These are phyloP conservation scores for Hydraecia micacea DNA, from an alignment of 2,888 invertebrate genomes.

Conservation along the genomic window DNA sequence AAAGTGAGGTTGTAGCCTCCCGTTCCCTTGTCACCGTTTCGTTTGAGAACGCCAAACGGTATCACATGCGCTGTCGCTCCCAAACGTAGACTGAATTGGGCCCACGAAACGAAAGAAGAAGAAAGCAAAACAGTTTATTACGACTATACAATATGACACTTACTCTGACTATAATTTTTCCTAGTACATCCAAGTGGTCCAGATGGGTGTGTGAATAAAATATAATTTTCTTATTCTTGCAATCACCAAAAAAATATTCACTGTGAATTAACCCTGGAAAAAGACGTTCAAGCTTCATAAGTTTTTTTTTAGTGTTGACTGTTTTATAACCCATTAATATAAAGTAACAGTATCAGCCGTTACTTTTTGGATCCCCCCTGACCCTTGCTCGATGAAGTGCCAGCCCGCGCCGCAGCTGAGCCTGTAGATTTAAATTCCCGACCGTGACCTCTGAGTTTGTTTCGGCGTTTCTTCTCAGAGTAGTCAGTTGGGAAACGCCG, in stretches of 20 bases:
- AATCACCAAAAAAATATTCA: conserved; percentile 77
- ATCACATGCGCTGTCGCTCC: background rate
- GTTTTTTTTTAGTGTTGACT: background rate
- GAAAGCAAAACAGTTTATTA: background rate
- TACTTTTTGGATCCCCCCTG: too few relatives aligned
- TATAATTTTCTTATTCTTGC: conserved; percentile 53
- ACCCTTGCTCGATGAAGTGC: too few relatives aligned
- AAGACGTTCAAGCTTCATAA: background rate
- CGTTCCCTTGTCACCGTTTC: background rate
- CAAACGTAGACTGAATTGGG: background rate
- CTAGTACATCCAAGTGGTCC: conserved; percentile 75
- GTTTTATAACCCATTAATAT: background rate
- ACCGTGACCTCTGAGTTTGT: too few relatives aligned
- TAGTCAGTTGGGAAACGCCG: too few relatives aligned
- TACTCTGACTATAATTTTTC: conserved; percentile 80
- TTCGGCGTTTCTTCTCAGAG: too few relatives aligned
- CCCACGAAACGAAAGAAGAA: background rate
- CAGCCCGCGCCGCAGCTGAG: too few relatives aligned
- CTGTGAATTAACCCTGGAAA: conserved; percentile 74
- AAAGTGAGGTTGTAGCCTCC: background rate
- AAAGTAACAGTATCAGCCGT: too few relatives aligned
- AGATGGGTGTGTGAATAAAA: conserved; percentile 73
- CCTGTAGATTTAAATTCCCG: too few relatives aligned
- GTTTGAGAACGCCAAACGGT: background rate
- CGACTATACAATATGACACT: conserved; percentile 51